Evolutionary conservation across 2,113 vertebrate genomes (phyloP), one percentile per base, ranked within the genome.

Genomic region (Noctilio leporinus): DNA sequence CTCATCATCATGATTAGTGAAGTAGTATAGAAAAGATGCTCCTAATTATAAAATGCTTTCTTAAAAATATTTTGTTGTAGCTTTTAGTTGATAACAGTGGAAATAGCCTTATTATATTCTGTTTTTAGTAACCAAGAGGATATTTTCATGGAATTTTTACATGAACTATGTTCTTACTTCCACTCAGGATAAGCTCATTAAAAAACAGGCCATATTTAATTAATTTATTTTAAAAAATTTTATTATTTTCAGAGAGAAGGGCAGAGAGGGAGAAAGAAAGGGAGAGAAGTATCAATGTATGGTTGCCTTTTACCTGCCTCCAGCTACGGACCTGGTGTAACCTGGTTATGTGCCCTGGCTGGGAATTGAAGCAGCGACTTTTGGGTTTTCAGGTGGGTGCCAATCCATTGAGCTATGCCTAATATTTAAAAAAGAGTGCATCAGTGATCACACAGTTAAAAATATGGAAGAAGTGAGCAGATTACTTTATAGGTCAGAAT

Each of bases 401-500:
- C n/a, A n/a, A n/a, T n/a, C n/a, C n/a, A n/a, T n/a, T n/a, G n/a
- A n/a, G n/a, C n/a, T n/a, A n/a, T n/a, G n/a, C n/a, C n/a, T n/a
- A 69, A 70, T 92, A 91, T 95, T 38, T 76, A 49, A 81, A 57
- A 82, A 81, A 57, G 77, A 93, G 5, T 95, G 69, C 81, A 7
- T 30, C 47, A 90, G 5, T 70, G 26, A 84, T 20, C 26, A 16
- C 53, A 55, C 17, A 85, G 40, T 82, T 40, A 69, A 12, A 28
- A 40, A 43, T 69, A 28, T 55, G 5, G n/a, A 92, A 28, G 28
- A 70, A 62, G 80, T 57, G 33, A 91, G n/a, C 17, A 86, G 55
- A 91, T 84, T 95, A 90, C 73, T 95, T 97, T 84, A 53, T 76
- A 84, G 64, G 28, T 94, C 57, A 86, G 57, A 70, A 86, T 96